A percentile compares a stretch with the other conserved stretches of the same genome.
phyloP scores from a whole-genome alignment of 2,113 vertebrate genomes.

The Marmota monax region DNA sequence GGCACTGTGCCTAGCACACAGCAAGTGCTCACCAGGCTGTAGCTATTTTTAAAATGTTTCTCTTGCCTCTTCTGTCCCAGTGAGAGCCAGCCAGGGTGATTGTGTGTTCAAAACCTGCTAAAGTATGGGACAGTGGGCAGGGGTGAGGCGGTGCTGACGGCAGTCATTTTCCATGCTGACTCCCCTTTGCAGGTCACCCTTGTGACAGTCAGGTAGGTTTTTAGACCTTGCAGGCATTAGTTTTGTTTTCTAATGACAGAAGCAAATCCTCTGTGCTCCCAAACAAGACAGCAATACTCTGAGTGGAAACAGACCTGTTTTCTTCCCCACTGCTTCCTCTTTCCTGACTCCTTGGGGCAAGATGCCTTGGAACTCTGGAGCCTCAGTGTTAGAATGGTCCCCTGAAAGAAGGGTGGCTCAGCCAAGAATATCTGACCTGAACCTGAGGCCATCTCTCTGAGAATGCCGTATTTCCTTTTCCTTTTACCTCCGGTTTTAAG shows the following conservation, averaged over 20 bases:
- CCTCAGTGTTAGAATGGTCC: neutral
- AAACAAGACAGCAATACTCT: neutral
- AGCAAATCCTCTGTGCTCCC: neutral
- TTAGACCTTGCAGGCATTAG: neutral
- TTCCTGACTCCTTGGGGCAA: neutral
- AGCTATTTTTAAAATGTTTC: conserved; percentile 56
- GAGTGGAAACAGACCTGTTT: neutral
- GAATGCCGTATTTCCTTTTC: neutral
- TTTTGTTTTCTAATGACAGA: neutral
- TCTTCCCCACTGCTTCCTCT: neutral
- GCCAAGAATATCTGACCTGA: neutral
- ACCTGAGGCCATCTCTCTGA: neutral
- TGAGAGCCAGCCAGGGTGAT: neutral
- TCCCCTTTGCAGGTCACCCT: neutral
- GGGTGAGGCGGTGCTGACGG: neutral
- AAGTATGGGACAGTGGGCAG: neutral
- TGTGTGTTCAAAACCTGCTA: neutral
- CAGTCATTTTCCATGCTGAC: neutral
- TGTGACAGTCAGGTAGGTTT: neutral
- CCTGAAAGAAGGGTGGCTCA: neutral
- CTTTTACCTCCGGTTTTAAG: neutral
- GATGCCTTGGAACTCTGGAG: neutral
- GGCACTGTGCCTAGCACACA: conserved; percentile 48
- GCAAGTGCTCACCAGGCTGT: conserved; percentile 31
- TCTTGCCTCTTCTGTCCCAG: neutral